These are phyloP conservation scores for Nemopilema nomurai DNA, from an alignment of 30 jellyfish, hydroid and myxozoan species.

Conservation along the genomic window DNA sequence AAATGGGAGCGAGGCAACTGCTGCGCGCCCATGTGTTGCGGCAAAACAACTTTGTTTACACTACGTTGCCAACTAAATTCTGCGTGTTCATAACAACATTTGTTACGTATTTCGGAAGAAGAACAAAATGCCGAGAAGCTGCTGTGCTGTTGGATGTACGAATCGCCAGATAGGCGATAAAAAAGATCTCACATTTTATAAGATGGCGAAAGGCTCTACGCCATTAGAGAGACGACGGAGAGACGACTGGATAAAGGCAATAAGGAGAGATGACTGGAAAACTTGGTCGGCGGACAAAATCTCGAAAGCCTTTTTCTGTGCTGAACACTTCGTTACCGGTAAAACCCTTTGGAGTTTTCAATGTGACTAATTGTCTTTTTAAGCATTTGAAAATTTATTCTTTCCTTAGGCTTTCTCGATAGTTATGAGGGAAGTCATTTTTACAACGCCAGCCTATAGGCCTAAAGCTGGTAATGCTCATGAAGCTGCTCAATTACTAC, in stretches of 20 bases:
- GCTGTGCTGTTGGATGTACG: slow-evolving; percentile 69
- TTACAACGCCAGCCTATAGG: background rate
- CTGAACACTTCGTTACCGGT: slow-evolving; percentile 43
- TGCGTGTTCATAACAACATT: background rate
- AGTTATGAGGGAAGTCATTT: background rate
- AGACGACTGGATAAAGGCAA: slow-evolving; percentile 52
- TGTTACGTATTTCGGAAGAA: background rate
- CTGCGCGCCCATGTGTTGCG: slow-evolving; percentile 50
- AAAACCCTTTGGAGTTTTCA: background rate
- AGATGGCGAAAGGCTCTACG: slow-evolving; percentile 45
- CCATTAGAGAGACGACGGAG: slow-evolving; percentile 40
- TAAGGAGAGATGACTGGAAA: slow-evolving; percentile 37
- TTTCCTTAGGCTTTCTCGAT: background rate
- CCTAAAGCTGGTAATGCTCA: background rate
- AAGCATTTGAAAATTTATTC: background rate
- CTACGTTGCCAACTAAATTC: background rate
- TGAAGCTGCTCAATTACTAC: background rate
- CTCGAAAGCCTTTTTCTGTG: slow-evolving; percentile 38
- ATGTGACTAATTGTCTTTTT: background rate
- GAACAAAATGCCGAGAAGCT: slow-evolving; percentile 51
- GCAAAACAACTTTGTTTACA: slow-evolving; percentile 11
- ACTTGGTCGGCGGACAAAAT: slow-evolving; percentile 43
- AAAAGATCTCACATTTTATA: slow-evolving; percentile 22
- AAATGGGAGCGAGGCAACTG: background rate
- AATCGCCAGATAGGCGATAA: slow-evolving; percentile 12